Percentiles rank a stretch among this genome's conserved stretches.
Evolutionary conservation across 2,888 invertebrate genomes (phyloP).

Genomic region (Sericinus montela): DNA sequence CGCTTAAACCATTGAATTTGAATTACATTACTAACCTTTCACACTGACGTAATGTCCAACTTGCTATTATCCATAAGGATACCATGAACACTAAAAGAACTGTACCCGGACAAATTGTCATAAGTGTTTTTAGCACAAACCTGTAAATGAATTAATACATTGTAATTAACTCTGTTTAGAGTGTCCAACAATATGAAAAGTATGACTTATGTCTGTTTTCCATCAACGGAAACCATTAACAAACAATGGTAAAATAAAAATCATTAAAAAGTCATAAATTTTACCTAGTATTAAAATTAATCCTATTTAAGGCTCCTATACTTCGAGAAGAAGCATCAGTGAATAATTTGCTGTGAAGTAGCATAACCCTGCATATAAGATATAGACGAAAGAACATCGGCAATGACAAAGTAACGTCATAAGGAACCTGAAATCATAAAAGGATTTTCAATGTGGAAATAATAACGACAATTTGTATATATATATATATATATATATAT

Average conservation of each 20-base stretch:
- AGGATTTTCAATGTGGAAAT: background rate
- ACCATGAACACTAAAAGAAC: conserved; percentile 99
- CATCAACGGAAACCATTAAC: no score
- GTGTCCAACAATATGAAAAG: no score
- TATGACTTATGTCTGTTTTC: no score
- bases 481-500: no score
- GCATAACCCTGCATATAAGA: conserved; percentile 99
- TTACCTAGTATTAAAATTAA: conserved; percentile 98
- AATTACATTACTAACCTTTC: conserved; percentile 88
- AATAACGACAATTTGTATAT: no score
- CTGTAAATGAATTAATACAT: conserved; percentile 47
- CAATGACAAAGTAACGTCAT: conserved; percentile 97
- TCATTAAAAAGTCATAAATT: background rate
- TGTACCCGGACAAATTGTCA: conserved; percentile 99
- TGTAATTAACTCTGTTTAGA: background rate
- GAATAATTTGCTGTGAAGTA: conserved; percentile 99
- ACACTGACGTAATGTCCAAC: conserved; percentile 98
- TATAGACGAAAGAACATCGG: conserved; percentile 99
- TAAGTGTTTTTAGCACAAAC: conserved; percentile 97
- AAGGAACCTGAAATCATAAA: conserved; percentile 84
- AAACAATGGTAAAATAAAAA: no score
- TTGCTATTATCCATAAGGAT: conserved; percentile 99
- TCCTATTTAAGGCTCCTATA: conserved; percentile 98
- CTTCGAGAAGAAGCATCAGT: conserved; percentile 99
- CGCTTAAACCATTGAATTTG: no score